phyloP scores from a whole-genome alignment of 2,797 vertebrate species.

The Orientallactaga sibirica region DNA sequence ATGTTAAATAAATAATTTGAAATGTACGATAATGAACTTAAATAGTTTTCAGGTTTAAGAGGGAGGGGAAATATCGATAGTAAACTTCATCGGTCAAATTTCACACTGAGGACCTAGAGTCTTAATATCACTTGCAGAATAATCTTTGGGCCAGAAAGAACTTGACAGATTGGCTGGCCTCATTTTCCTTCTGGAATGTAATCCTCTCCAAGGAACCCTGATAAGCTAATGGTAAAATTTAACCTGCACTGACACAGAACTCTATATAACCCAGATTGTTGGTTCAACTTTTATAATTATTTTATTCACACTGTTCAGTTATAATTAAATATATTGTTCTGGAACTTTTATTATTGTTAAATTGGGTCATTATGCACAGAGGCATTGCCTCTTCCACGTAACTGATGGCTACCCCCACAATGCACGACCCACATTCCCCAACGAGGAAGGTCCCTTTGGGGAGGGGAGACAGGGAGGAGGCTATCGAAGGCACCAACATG shows the following conservation, averaged over 20 bases:
- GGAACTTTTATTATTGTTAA: neutral
- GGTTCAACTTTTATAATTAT: neutral
- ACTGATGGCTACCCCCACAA: too few relatives aligned
- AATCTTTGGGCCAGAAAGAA: neutral
- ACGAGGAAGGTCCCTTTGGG: too few relatives aligned
- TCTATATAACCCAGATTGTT: neutral
- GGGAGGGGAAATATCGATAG: neutral
- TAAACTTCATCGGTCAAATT: neutral
- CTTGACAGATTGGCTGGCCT: neutral
- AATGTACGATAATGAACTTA: neutral
- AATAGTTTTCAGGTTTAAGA: slow-evolving; percentile 18
- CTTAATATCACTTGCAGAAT: neutral
- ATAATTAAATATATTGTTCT: slow-evolving; percentile 2
- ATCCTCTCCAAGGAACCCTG: neutral
- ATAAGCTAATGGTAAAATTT: neutral
- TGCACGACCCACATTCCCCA: too few relatives aligned
- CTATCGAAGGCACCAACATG: too few relatives aligned
- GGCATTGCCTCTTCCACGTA: too few relatives aligned
- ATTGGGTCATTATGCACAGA: too few relatives aligned
- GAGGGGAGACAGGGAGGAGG: too few relatives aligned
- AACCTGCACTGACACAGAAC: neutral
- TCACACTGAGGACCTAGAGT: neutral
- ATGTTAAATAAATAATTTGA: slow-evolving; percentile 42
- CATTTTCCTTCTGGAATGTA: neutral
- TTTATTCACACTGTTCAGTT: neutral